Evolutionary conservation across 2,888 invertebrate species (phyloP).

Genomic region (Buathra laborator): DNA sequence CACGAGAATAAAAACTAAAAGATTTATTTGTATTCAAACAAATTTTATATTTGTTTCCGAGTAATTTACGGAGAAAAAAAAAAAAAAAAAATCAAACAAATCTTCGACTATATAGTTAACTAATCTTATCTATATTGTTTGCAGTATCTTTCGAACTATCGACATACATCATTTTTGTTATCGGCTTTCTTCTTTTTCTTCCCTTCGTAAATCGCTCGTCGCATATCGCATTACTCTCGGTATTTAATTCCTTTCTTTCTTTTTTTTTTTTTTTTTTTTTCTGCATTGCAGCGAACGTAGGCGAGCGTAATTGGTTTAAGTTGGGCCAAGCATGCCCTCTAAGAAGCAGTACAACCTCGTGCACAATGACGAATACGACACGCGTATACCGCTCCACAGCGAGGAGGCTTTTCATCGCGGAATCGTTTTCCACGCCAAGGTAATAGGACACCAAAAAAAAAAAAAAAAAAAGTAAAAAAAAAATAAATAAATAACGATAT

Average conservation of each 20-base stretch:
- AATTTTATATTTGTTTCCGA: background rate
- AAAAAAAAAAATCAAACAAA: background rate
- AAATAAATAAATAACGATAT: background rate
- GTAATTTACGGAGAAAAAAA: background rate
- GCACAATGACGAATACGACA: conserved; percentile 98
- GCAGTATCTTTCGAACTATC: background rate
- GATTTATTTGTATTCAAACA: background rate
- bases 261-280: conserved; percentile 48
- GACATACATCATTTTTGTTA: background rate
- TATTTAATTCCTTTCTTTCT: conserved; percentile 1
- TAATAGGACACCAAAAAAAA: conserved; percentile 84
- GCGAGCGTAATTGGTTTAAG: conserved; percentile 82
- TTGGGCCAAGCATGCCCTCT: conserved; percentile 91
- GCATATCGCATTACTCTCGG: conserved; percentile 13
- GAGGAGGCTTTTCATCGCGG: conserved; percentile 99
- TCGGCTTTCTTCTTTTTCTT: background rate
- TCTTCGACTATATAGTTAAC: background rate
- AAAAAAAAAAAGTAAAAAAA: background rate
- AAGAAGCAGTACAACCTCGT: conserved; percentile 97
- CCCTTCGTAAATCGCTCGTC: background rate
- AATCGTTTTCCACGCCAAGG: conserved; percentile 99
- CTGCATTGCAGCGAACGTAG: conserved; percentile 81
- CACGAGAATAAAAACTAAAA: background rate
- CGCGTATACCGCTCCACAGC: conserved; percentile 97
- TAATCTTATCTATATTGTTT: background rate